Percentiles rank a stretch among this genome's conserved stretches.
phyloP scores from a whole-genome alignment of 1,140 invertebrate genomes.

The Ips typographus region DNA sequence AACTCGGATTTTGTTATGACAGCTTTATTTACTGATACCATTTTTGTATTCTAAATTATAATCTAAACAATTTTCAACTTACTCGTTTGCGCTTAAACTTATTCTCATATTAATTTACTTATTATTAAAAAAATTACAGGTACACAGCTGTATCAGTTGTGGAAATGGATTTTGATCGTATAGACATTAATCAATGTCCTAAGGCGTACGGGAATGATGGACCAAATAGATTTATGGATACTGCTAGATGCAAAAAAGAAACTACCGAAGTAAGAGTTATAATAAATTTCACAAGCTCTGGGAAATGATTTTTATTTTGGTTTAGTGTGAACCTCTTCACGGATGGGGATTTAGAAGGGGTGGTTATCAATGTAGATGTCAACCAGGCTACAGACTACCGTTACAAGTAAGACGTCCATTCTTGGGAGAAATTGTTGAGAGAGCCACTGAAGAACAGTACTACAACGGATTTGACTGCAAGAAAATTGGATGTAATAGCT shows the following conservation, averaged over 20 bases:
- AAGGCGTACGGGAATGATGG: constrained; percentile 81
- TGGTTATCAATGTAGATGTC: constrained; percentile 94
- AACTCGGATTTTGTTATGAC: too few relatives aligned
- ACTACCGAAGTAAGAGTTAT: constrained; percentile 79
- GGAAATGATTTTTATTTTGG: constrained; percentile 6
- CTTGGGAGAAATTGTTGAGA: constrained; percentile 90
- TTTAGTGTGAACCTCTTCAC: constrained; percentile 92
- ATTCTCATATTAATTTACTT: neutral
- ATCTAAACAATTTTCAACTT: too few relatives aligned
- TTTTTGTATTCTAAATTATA: too few relatives aligned
- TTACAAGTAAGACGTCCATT: constrained; percentile 84
- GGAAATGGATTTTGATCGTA: constrained; percentile 96
- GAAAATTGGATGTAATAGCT: constrained; percentile 80
- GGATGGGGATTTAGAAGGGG: constrained; percentile 95
- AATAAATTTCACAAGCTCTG: neutral
- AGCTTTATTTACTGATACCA: too few relatives aligned
- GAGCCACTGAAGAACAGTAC: constrained; percentile 89
- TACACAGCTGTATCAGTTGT: constrained; percentile 91
- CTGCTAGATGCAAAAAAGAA: constrained; percentile 87
- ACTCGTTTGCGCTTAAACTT: too few relatives aligned
- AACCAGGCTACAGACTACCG: constrained; percentile 86
- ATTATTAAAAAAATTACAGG: constrained; percentile 54
- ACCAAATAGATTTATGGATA: constrained; percentile 88
- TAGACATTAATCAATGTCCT: constrained; percentile 98
- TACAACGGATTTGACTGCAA: constrained; percentile 90